Conservation (phyloP, 2,888 invertebrate genomes). For the Caradrina clavipalpis region DNA sequence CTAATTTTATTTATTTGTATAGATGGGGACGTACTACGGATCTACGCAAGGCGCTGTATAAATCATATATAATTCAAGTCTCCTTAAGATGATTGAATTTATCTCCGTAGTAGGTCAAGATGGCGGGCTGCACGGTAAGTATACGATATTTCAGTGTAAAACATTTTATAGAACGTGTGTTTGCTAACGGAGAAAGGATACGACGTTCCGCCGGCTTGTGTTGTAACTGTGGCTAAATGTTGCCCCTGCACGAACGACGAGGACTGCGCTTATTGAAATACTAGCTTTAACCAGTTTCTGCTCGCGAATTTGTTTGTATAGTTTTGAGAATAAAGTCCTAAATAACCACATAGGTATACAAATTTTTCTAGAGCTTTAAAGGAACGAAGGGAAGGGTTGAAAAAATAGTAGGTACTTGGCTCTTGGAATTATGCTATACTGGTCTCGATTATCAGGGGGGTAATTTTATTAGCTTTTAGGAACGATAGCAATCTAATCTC, state of each 20-base stretch:
- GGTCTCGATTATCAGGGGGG: too few relatives aligned
- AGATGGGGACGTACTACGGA: too few relatives aligned
- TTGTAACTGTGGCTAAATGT: conserved; percentile 59
- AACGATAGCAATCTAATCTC: too few relatives aligned
- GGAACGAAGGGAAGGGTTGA: too few relatives aligned
- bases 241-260: conserved; percentile 46
- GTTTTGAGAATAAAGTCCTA: too few relatives aligned
- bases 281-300: not conserved
- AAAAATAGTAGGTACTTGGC: too few relatives aligned
- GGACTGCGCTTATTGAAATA: conserved; percentile 40
- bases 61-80: not conserved
- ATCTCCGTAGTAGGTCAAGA: conserved; percentile 3
- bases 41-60: not conserved
- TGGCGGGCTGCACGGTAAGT: conserved; percentile 15
- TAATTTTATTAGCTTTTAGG: too few relatives aligned
- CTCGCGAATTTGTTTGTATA: not conserved
- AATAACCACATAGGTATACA: too few relatives aligned
- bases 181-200: conserved; percentile 83
- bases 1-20: too few relatives aligned
- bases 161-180: conserved; percentile 66
- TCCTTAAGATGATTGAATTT: not conserved
- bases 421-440: too few relatives aligned
- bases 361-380: too few relatives aligned
- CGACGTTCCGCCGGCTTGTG: conserved; percentile 65
- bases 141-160: conserved; percentile 55